phyloP scores from a whole-genome alignment of 2,888 invertebrate species.

The Eudasyphora cyanicolor region DNA sequence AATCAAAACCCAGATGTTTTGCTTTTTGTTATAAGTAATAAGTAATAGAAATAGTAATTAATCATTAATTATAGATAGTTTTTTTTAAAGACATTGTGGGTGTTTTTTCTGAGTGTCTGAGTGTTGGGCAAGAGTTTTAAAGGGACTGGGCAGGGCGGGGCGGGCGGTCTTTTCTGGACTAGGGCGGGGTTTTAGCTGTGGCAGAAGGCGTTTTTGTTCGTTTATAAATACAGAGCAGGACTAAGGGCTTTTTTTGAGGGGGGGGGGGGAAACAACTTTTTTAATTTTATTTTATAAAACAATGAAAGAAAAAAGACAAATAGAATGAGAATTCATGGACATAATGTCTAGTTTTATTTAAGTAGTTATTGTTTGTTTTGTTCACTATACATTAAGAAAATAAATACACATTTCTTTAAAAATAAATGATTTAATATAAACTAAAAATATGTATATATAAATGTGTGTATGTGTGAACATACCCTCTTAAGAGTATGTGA shows the following conservation, averaged over 20 bases:
- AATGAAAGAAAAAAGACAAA: background rate
- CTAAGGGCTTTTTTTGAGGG: too few species aligned
- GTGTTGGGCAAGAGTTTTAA: too few species aligned
- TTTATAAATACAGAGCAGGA: background rate
- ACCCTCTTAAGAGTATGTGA: background rate
- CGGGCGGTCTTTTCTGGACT: too few species aligned
- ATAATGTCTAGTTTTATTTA: background rate
- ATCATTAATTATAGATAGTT: background rate
- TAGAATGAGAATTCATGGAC: background rate
- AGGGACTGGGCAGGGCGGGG: background rate
- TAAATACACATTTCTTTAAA: constrained; percentile 1
- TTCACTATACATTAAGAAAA: background rate
- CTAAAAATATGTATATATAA: background rate
- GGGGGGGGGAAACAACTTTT: too few species aligned
- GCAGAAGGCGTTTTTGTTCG: background rate
- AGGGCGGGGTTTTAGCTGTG: too few species aligned
- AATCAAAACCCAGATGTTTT: constrained; percentile 27
- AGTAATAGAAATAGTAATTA: constrained; percentile 20
- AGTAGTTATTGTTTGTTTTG: background rate
- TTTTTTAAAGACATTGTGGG: background rate
- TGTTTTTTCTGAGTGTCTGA: background rate
- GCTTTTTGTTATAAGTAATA: constrained; percentile 14
- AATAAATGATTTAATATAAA: background rate
- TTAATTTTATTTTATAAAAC: background rate
- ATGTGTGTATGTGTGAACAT: background rate